phyloP scores from a whole-genome alignment of 2,797 vertebrate genomes.

The Pelochelys cantorii region DNA sequence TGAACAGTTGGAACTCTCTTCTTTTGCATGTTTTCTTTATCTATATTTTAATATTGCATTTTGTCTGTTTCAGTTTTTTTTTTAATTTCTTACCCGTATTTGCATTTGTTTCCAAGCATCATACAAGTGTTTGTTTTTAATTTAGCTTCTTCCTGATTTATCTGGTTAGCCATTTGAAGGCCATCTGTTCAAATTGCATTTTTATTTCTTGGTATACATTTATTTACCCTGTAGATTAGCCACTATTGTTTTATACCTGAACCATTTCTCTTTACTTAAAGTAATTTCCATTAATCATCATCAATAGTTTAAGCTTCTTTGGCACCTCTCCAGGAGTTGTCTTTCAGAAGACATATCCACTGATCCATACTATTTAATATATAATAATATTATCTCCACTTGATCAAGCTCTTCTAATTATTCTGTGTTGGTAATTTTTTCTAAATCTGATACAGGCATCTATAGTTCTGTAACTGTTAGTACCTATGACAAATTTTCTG shows the following conservation, averaged over 20 bases:
- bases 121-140: slow-evolving; percentile 3
- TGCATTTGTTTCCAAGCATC: neutral
- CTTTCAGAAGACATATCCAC: neutral
- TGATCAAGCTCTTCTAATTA: neutral
- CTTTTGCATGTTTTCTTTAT: fast-evolving
- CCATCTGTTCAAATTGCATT: slow-evolving; percentile 12
- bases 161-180: slow-evolving; percentile 38
- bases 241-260: neutral
- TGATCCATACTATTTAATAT: slow-evolving; percentile 1
- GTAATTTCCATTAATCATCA: slow-evolving; percentile 35
- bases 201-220: slow-evolving; percentile 4
- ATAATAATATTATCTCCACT: slow-evolving; percentile 4
- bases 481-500: neutral
- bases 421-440: neutral
- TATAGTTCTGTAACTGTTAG: neutral
- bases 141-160: neutral
- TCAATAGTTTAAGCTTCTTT: slow-evolving; percentile 40
- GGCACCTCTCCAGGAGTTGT: neutral
- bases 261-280: neutral
- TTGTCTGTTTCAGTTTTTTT: neutral
- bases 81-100: neutral
- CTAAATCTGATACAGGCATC: neutral
- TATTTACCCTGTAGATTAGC: slow-evolving; percentile 50
- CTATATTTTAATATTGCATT: neutral
- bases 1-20: neutral